Conservation (phyloP, 2,888 invertebrate genomes). For the Limnephilus marmoratus region DNA sequence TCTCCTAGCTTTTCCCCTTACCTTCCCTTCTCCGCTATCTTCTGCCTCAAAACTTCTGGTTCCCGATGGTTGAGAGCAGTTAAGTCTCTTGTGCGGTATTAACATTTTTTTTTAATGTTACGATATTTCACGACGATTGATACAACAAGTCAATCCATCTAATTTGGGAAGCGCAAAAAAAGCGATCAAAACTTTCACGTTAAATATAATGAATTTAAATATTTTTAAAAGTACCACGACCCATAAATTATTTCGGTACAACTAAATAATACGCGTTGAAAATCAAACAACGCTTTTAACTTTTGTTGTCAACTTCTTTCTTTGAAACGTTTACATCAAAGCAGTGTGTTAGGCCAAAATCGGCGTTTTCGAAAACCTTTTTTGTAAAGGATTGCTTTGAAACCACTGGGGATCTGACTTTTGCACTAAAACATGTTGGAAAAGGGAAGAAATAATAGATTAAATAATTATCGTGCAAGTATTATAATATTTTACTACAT, state of each 20-base stretch:
- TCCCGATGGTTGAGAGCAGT: too few relatives aligned
- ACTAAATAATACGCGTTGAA: neutral
- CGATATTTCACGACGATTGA: too few relatives aligned
- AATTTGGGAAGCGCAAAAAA: too few relatives aligned
- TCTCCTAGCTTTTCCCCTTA: too few relatives aligned
- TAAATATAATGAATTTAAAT: neutral
- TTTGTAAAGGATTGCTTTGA: neutral
- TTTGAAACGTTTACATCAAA: neutral
- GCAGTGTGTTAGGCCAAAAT: neutral
- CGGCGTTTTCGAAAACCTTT: neutral
- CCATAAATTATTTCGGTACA: neutral
- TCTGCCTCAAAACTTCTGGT: too few relatives aligned
- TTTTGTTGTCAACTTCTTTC: neutral
- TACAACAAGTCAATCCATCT: too few relatives aligned
- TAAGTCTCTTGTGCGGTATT: too few relatives aligned
- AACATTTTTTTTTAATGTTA: too few relatives aligned
- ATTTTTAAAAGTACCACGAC: neutral
- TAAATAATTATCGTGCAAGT: neutral
- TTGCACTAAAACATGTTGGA: neutral
- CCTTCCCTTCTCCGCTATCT: too few relatives aligned
- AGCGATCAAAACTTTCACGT: too few relatives aligned
- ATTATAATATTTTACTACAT: neutral
- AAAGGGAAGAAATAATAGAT: neutral
- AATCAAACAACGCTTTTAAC: neutral
- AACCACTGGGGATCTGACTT: neutral